Evolutionary conservation across 1,140 invertebrate genomes (phyloP).

Genomic region (Dermatophagoides farinae): DNA sequence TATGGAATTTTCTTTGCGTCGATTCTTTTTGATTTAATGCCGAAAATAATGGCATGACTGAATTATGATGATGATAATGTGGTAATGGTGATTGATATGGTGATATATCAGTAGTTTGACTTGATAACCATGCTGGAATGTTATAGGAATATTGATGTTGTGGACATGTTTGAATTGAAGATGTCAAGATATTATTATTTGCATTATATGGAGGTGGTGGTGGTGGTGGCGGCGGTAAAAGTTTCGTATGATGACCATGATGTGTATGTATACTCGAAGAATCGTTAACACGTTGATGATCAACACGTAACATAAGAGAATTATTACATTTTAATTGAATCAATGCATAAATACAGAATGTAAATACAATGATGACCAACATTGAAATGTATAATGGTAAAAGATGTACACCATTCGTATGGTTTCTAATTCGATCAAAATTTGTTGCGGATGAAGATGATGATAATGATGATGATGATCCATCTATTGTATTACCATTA

Average conservation of each 20-base stretch:
- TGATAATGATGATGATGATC: neutral
- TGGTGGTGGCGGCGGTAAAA: neutral
- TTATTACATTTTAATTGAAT: neutral
- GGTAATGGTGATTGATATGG: too few relatives aligned
- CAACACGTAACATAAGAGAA: neutral
- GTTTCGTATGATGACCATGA: neutral
- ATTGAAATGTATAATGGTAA: slow-evolving; percentile 6
- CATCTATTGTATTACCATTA: neutral
- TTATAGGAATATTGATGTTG: too few relatives aligned
- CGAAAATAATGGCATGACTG: neutral
- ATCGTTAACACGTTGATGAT: neutral
- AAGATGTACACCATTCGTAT: neutral
- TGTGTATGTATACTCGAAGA: neutral
- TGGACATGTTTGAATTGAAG: too few relatives aligned
- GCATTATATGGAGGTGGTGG: neutral
- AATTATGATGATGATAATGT: neutral
- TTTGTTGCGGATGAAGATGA: neutral
- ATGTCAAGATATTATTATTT: too few relatives aligned
- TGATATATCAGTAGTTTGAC: too few relatives aligned
- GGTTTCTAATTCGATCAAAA: too few relatives aligned
- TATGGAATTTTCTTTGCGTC: neutral
- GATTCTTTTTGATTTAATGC: neutral
- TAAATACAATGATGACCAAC: slow-evolving; percentile 3
- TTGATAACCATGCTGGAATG: too few relatives aligned
- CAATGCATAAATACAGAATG: slow-evolving; percentile 1